Evolutionary conservation across 2,113 vertebrate genomes (phyloP), one percentile per base, ranked within the genome.

Genomic region (Turnix velox): DNA sequence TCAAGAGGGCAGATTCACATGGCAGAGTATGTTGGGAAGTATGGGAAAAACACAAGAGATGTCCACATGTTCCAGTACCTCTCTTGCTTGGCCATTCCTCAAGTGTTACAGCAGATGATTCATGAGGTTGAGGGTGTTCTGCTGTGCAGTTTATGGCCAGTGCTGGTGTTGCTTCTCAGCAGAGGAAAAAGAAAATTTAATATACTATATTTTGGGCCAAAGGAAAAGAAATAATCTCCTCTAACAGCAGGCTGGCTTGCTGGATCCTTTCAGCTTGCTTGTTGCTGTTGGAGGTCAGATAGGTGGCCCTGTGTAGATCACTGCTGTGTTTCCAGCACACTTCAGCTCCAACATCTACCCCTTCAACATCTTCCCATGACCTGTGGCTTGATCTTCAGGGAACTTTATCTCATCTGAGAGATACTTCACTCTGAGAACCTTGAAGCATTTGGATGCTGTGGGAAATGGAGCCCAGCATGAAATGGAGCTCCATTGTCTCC

Each of bases 1-100:
- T 95, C 24, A 2, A 68, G 86, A 96, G 74, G 78, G 91, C 88
- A 92, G 94, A 82, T 93, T 96, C 94, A 95, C 96, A 93, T 52
- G 92, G 77, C 77, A 78, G 74, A 45, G 54, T 72, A 52, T 13
- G 62, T 66, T 0, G 4, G 57, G 66, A 92, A 88, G 69, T 33
- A 87, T 89, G 84, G 78, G 81, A 96, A 92, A 45, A 61, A 11
- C 83, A 79, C n/a, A 18, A 93, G 71, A 66, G 93, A 85, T 79
- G 46, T 57, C 42, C 25, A 0, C 82, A 73, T 39, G 92, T 58
- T 30, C 61, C 65, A 51, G 63, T 8, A 72, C 85, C 35, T 83
- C 45, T 77, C 72, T 18, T 35, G 45, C 54, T 82, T 69, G 66
- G 58, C 84, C 69, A 33, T 67, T 83, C 89, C 84, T 31, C 28